Evolutionary conservation across 2,113 vertebrate genomes (phyloP).

Genomic region (Podilymbus podiceps): DNA sequence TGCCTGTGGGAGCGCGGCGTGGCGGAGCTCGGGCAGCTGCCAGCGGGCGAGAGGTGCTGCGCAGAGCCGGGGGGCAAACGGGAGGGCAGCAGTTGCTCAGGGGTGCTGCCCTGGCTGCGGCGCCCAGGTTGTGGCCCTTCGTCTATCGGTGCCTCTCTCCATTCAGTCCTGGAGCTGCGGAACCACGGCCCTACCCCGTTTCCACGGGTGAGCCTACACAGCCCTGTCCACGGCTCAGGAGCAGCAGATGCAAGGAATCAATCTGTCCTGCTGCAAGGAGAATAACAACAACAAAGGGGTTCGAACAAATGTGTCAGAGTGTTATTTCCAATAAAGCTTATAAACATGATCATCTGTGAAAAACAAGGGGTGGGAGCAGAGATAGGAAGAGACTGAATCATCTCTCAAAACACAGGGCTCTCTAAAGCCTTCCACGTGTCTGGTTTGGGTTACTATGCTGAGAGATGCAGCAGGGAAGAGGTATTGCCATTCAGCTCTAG

Average conservation of each 20-base stretch:
- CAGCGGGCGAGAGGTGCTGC: background rate
- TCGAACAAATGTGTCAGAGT: background rate
- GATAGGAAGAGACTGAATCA: background rate
- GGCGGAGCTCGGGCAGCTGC: background rate
- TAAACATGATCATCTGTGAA: background rate
- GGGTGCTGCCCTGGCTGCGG: background rate
- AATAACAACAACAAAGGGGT: background rate
- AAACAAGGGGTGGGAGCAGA: background rate
- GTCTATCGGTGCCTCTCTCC: background rate
- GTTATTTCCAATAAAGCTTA: background rate
- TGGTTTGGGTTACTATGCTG: background rate
- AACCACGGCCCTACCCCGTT: background rate
- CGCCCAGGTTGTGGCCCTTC: background rate
- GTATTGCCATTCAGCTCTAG: background rate
- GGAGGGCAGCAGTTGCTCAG: background rate
- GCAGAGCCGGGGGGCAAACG: background rate
- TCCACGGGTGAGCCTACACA: background rate
- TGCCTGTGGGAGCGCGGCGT: fast-evolving
- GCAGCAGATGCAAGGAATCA: background rate
- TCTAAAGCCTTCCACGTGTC: background rate
- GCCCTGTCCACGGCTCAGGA: background rate
- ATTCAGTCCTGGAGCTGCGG: background rate
- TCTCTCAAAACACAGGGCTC: background rate
- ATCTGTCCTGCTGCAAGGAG: background rate
- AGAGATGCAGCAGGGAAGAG: background rate